A percentile compares a stretch with the other conserved stretches of the same genome.
These are phyloP conservation scores for Melanocharis versteri DNA, from an alignment of 2,113 vertebrate genomes.

Conservation along the genomic window DNA sequence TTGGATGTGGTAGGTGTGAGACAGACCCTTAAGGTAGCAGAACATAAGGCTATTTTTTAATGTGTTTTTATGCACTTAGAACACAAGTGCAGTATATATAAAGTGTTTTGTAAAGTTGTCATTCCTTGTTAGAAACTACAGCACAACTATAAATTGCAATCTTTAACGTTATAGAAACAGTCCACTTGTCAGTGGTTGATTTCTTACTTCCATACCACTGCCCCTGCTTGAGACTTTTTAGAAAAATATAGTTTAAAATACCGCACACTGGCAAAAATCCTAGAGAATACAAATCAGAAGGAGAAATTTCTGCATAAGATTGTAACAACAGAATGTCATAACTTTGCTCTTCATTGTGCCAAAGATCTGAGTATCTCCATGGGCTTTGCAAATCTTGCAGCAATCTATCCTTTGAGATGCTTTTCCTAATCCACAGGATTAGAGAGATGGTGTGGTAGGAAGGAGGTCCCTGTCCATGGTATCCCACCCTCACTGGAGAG, in stretches of 20 bases:
- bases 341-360: not conserved
- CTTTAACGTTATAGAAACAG: conserved; percentile 14
- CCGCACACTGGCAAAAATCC: not conserved
- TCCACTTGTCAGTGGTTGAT: not conserved
- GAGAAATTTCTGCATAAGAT: not conserved
- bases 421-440: not conserved
- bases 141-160: not conserved
- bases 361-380: not conserved
- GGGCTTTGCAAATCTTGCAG: not conserved
- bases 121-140: not conserved
- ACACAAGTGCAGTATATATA: not conserved
- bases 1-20: conserved; percentile 18
- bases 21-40: not conserved
- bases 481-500: not conserved
- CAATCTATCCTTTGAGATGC: not conserved
- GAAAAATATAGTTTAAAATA: not conserved
- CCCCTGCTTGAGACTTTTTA: not conserved
- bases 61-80: not conserved
- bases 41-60: not conserved
- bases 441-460: not conserved
- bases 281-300: not conserved
- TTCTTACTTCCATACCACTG: not conserved
- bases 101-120: conserved; percentile 11
- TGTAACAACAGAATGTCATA: not conserved
- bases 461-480: conserved; percentile 19